Evolutionary conservation across 2,113 vertebrate genomes (phyloP).

Genomic region (Bufo bufo): DNA sequence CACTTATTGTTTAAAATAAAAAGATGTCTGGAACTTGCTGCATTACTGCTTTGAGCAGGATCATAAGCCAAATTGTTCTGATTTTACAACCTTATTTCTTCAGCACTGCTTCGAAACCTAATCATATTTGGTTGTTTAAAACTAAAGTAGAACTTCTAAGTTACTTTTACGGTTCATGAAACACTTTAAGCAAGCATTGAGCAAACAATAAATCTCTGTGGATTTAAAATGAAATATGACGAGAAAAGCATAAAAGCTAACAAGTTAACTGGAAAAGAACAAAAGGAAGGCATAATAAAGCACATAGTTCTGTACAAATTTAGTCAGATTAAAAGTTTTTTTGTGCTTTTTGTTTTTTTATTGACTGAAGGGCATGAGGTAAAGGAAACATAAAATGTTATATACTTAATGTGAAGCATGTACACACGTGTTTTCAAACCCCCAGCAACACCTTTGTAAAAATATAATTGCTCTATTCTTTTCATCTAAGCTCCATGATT

Average conservation of each 20-base stretch:
- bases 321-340: constrained; percentile 35
- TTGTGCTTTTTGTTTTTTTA: background rate
- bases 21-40: constrained; percentile 25
- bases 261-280: constrained; percentile 54
- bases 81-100: constrained; percentile 53
- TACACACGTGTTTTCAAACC: background rate
- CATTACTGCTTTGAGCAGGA: background rate
- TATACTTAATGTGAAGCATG: background rate
- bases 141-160: constrained; percentile 41
- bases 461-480: background rate
- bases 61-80: constrained; percentile 52
- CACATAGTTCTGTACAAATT: constrained; percentile 41
- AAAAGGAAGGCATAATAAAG: constrained; percentile 54
- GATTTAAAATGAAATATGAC: constrained; percentile 55
- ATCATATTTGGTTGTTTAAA: constrained; percentile 48
- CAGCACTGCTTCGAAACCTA: constrained; percentile 32
- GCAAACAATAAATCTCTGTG: constrained; percentile 55
- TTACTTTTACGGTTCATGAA: constrained; percentile 58
- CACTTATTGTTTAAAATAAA: constrained; percentile 4
- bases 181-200: constrained; percentile 56
- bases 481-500: background rate
- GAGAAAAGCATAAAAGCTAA: constrained; percentile 55
- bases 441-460: background rate
- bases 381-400: background rate
- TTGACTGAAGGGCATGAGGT: background rate